These are phyloP conservation scores for Balaeniceps rex DNA, from an alignment of 2,113 vertebrate species.

Conservation along the genomic window DNA sequence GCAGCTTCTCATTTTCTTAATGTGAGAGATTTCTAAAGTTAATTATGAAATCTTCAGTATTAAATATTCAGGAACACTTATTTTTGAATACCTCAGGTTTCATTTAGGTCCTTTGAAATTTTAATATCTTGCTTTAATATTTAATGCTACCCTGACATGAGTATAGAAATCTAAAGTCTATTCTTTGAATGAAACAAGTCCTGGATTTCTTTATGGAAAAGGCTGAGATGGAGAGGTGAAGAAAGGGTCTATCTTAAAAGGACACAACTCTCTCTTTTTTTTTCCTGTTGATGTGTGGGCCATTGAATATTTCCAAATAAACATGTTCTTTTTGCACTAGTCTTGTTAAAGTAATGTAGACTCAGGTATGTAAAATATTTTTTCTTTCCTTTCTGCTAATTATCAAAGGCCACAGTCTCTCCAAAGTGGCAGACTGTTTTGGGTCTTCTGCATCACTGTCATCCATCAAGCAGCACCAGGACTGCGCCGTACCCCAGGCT, in stretches of 20 bases:
- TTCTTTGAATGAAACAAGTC: not conserved
- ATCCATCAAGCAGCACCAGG: not conserved
- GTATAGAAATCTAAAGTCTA: not conserved
- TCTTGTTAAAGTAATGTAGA: not conserved
- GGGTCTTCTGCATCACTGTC: not conserved
- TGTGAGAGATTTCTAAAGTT: not conserved
- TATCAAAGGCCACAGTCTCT: not conserved
- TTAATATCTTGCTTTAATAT: constrained; percentile 64
- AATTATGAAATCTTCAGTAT: constrained; percentile 39
- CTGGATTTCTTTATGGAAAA: not conserved
- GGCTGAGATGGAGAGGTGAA: not conserved
- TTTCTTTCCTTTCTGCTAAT: not conserved
- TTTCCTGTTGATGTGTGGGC: not conserved
- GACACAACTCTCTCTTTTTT: not conserved
- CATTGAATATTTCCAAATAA: not conserved
- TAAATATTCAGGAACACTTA: constrained; percentile 57
- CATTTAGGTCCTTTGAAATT: constrained; percentile 60
- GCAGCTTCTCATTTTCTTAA: not conserved
- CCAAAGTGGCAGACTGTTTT: not conserved
- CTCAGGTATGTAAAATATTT: not conserved
- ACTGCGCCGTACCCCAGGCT: not conserved
- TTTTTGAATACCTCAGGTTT: constrained; percentile 51
- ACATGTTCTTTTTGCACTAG: not conserved
- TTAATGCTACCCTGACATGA: constrained; percentile 37
- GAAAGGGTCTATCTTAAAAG: not conserved